Conservation (phyloP, 2,797 vertebrate species). For the Mionectes olivaceus region DNA sequence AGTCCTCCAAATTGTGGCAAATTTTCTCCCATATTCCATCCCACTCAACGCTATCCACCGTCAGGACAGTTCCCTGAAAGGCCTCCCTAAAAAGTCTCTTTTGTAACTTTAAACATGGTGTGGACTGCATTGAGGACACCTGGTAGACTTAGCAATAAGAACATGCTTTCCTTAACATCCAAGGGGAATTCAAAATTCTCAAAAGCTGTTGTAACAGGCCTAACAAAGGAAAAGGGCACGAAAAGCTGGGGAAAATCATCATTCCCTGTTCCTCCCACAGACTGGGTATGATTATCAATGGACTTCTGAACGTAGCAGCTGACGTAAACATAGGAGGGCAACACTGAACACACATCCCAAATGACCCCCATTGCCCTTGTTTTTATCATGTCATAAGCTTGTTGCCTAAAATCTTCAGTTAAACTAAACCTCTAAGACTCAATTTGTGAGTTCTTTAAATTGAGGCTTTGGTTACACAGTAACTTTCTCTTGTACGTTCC, state of each 20-base stretch:
- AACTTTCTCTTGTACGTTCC: background rate
- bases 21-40: background rate
- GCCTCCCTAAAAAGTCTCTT: background rate
- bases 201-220: background rate
- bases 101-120: background rate
- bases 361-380: background rate
- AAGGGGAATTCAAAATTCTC: background rate
- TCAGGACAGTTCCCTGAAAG: background rate
- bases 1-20: background rate
- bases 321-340: background rate
- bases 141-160: background rate
- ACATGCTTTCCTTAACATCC: background rate
- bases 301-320: background rate
- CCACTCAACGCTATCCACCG: background rate
- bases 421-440: background rate
- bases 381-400: background rate
- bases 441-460: background rate
- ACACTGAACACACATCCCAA: background rate
- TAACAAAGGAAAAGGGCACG: background rate
- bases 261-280: background rate
- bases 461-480: background rate
- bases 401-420: background rate
- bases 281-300: background rate
- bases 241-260: background rate
- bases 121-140: background rate